Percentiles rank a stretch among this genome's conserved stretches.
These are phyloP conservation scores for Anser cygnoides DNA, from an alignment of 2,113 vertebrate species.

Conservation along the genomic window DNA sequence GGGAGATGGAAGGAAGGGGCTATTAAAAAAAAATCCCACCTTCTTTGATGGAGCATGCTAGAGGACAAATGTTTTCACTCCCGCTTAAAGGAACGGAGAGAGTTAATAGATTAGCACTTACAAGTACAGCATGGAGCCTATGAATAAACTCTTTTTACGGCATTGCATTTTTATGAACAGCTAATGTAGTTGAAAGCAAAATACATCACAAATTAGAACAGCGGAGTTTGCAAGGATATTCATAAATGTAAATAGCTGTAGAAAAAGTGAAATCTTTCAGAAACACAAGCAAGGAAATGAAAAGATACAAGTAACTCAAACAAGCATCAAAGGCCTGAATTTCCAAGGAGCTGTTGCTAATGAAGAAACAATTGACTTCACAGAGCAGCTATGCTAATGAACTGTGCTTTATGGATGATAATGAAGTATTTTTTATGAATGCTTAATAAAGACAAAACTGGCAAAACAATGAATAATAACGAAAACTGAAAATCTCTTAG, in stretches of 20 bases:
- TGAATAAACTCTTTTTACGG: not conserved
- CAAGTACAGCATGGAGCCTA: not conserved
- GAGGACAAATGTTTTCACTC: not conserved
- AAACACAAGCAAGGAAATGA: not conserved
- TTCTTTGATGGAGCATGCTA: not conserved
- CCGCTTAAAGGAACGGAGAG: not conserved
- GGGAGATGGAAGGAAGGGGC: not conserved
- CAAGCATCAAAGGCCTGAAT: slow-evolving; percentile 19
- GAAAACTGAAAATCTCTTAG: not conserved
- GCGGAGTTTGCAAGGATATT: slow-evolving; percentile 21
- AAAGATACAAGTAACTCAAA: slow-evolving; percentile 34
- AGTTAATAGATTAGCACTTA: not conserved
- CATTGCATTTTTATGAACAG: slow-evolving; percentile 37
- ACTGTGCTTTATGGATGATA: slow-evolving; percentile 34
- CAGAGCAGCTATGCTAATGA: slow-evolving; percentile 25
- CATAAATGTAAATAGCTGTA: slow-evolving; percentile 50
- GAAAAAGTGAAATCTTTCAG: slow-evolving; percentile 33
- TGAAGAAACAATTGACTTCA: slow-evolving; percentile 57
- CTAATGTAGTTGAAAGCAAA: slow-evolving; percentile 25
- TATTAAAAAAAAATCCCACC: not conserved
- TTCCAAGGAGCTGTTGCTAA: slow-evolving; percentile 34
- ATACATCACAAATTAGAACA: not conserved
- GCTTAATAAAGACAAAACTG: slow-evolving; percentile 30
- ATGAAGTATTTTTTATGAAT: slow-evolving; percentile 35
- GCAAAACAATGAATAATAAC: slow-evolving; percentile 22